Evolutionary conservation across 2,888 invertebrate species (phyloP).

Genomic region (Lysandra bellargus): DNA sequence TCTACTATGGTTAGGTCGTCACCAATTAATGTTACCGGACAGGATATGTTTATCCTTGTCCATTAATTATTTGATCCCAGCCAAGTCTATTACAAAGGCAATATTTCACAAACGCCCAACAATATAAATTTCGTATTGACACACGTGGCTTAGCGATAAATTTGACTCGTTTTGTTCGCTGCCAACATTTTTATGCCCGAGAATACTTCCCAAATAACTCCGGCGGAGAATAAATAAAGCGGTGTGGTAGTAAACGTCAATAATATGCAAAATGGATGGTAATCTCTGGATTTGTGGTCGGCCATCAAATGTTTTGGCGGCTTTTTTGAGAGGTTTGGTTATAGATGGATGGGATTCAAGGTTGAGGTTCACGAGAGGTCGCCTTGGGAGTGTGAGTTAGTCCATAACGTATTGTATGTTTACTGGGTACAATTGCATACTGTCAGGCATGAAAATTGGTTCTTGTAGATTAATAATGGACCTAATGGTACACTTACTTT

Average conservation of each 20-base stretch:
- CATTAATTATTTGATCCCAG: conserved; percentile 17
- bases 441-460: no score
- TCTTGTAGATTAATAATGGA: no score
- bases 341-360: conserved; percentile 34
- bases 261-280: conserved; percentile 76
- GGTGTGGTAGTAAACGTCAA: conserved; percentile 78
- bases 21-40: not conserved
- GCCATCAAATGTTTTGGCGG: conserved; percentile 52
- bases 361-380: conserved; percentile 40
- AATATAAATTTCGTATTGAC: conserved; percentile 77
- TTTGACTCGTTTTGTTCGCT: conserved; percentile 72
- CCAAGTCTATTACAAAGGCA: conserved; percentile 59
- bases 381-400: conserved; percentile 29
- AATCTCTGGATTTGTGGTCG: conserved; percentile 75
- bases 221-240: conserved; percentile 70
- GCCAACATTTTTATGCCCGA: conserved; percentile 76
- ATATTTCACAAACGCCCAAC: conserved; percentile 65
- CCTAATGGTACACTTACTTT: no score
- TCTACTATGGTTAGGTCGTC: not conserved
- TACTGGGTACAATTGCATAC: not conserved
- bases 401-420: not conserved
- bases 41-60: not conserved
- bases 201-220: conserved; percentile 78
- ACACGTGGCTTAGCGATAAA: conserved; percentile 75
- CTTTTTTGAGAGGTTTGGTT: conserved; percentile 17